These are phyloP conservation scores for Istiophorus platypterus DNA, from an alignment of 2,113 vertebrate genomes.

Conservation along the genomic window DNA sequence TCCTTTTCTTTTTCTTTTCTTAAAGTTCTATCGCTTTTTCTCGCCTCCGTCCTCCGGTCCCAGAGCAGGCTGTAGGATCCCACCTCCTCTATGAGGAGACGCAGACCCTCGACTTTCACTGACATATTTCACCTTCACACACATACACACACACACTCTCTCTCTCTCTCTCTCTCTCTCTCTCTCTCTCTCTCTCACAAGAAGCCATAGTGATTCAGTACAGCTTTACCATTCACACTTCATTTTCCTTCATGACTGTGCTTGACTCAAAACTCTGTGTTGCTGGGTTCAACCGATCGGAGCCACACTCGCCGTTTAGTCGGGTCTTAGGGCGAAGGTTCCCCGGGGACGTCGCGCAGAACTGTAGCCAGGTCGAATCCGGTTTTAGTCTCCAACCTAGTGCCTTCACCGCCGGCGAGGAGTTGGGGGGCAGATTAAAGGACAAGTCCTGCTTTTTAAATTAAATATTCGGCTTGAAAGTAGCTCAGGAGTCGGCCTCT, in stretches of 20 bases:
- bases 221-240: constrained; percentile 67
- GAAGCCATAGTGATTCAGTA: constrained; percentile 91
- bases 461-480: not conserved
- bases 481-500: not conserved
- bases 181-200: constrained; percentile 17
- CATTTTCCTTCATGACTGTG: not conserved
- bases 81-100: constrained; percentile 97
- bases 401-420: constrained; percentile 75
- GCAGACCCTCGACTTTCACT: constrained; percentile 85
- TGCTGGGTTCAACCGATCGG: not conserved
- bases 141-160: constrained; percentile 47
- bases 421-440: no score
- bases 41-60: constrained; percentile 17
- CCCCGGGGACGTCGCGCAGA: constrained; percentile 34
- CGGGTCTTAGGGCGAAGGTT: constrained; percentile 21
- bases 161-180: constrained; percentile 19
- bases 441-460: constrained; percentile 20
- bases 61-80: constrained; percentile 86
- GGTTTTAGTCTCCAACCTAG: constrained; percentile 74
- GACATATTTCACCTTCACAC: constrained; percentile 83
- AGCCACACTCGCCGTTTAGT: not conserved
- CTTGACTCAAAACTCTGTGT: constrained; percentile 4
- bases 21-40: not conserved
- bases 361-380: constrained; percentile 61
- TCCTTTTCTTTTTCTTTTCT: not conserved